Conservation (phyloP, 1,140 invertebrate species). For the Euglossa dilemma region DNA sequence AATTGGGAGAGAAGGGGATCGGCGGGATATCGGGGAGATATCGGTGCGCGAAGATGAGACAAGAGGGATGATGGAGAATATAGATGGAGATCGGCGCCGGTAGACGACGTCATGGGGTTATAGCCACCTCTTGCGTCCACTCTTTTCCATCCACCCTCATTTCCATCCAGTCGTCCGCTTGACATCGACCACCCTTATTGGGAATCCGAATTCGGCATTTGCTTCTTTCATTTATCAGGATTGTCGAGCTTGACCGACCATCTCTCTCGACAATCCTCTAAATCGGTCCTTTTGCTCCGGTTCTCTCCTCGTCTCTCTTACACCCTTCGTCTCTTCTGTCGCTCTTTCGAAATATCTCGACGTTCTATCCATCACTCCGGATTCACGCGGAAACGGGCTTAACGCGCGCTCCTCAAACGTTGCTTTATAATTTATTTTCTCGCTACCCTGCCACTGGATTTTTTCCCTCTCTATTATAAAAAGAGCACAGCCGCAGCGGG, state of each 20-base stretch:
- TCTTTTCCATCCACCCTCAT: constrained; percentile 42
- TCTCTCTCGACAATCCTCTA: constrained; percentile 51
- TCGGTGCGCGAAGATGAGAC: constrained; percentile 32
- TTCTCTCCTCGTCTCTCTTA: background rate
- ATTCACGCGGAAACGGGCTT: constrained; percentile 46
- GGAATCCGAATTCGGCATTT: constrained; percentile 70
- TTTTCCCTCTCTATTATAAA: background rate
- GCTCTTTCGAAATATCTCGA: constrained; percentile 47
- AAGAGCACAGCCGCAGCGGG: background rate
- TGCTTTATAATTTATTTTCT: constrained; percentile 53
- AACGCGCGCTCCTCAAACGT: constrained; percentile 36
- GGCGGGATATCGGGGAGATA: constrained; percentile 32
- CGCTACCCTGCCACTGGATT: constrained; percentile 16
- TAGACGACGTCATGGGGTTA: constrained; percentile 48
- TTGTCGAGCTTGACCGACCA: constrained; percentile 69
- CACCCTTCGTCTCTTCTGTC: background rate
- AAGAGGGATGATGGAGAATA: constrained; percentile 9
- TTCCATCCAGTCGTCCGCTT: constrained; percentile 51
- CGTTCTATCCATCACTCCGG: constrained; percentile 51
- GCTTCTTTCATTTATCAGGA: constrained; percentile 79
- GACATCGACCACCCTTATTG: constrained; percentile 52
- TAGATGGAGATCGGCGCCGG: constrained; percentile 41
- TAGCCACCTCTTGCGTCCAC: constrained; percentile 44
- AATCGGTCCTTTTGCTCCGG: constrained; percentile 30
- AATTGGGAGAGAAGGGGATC: too few relatives aligned